Base-by-base conservation (phyloP, 1,140 invertebrate species). In the Pseudomyrmex dendroicus region DNA sequence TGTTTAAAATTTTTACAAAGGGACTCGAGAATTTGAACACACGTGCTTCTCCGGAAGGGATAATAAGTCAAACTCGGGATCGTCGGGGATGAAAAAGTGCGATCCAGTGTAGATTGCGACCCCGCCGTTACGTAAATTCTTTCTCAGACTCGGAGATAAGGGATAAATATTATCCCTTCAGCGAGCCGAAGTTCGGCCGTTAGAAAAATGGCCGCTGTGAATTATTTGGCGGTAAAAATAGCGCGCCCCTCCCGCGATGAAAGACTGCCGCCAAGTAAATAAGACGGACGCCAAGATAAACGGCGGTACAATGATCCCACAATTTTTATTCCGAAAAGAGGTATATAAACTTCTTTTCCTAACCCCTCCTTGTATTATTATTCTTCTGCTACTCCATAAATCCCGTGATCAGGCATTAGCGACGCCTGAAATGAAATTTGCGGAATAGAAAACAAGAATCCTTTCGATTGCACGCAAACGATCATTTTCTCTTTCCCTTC, bases 121-220 rank as follows among this genome's bases (percentile, higher is more conserved):
- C 13, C 44, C 20, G 4, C 54, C 48, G 17, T 10, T 22, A n/a
- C 10, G 35, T 44, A 61, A 72, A 80, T 50, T 59, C 66, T 59
- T 72, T 35, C 54, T 44, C 7, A n/a, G 20, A 35, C 76, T 35
- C 35, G 35, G 54, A 80, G 76, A 80, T 70, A 80, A 70, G 54
- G 66, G 54, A 80, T 80, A 80, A 80, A 80, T 80, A 72, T 80
- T 80, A 80, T 80, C 66, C 54, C 73, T 70, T 80, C 56, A 70
- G 15, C 66, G 54, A 50, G 66, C 22, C 54, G 20, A 59, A 50
- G 66, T 72, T 70, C 17, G 46, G 76, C 64, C 54, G 64, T 3
- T 48, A 15, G 66, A 80, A 80, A 80, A 80, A 80, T 80, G 76
- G 44, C 54, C 54, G 76, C 1, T 35, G 66, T 57, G 54, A 57